phyloP scores from a whole-genome alignment of 2,888 invertebrate species.

The Deroplatys truncata region DNA sequence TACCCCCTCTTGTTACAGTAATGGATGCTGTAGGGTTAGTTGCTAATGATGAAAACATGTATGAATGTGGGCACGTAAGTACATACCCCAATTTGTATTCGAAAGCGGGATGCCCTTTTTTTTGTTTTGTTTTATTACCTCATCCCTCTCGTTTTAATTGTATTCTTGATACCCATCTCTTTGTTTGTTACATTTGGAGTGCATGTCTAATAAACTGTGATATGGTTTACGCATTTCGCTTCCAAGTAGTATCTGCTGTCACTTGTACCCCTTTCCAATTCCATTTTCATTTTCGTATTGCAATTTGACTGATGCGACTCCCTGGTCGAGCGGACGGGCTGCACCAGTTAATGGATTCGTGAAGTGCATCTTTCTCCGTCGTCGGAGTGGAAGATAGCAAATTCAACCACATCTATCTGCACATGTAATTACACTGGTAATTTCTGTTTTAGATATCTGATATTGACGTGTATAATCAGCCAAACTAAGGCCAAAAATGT shows the following conservation, averaged over 20 bases:
- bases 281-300: not conserved
- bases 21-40: not conserved
- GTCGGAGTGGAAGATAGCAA: too few relatives aligned
- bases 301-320: not conserved
- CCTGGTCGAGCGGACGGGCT: not conserved
- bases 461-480: too few relatives aligned
- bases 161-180: not conserved
- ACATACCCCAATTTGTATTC: not conserved
- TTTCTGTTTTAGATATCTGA: too few relatives aligned
- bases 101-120: not conserved
- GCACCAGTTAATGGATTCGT: too few relatives aligned
- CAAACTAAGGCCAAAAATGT: too few relatives aligned
- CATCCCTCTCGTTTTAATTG: not conserved
- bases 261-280: too few relatives aligned
- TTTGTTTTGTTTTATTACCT: not conserved
- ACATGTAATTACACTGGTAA: too few relatives aligned
- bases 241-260: not conserved
- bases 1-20: not conserved
- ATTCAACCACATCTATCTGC: too few relatives aligned
- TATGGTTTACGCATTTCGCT: not conserved
- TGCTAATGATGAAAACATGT: not conserved
- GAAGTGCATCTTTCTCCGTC: too few relatives aligned
- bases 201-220: not conserved
- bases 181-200: not conserved
- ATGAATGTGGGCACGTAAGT: not conserved